These are phyloP conservation scores for Scaptomyza caliginosa DNA, from an alignment of 2,888 invertebrate species.

Conservation along the genomic window DNA sequence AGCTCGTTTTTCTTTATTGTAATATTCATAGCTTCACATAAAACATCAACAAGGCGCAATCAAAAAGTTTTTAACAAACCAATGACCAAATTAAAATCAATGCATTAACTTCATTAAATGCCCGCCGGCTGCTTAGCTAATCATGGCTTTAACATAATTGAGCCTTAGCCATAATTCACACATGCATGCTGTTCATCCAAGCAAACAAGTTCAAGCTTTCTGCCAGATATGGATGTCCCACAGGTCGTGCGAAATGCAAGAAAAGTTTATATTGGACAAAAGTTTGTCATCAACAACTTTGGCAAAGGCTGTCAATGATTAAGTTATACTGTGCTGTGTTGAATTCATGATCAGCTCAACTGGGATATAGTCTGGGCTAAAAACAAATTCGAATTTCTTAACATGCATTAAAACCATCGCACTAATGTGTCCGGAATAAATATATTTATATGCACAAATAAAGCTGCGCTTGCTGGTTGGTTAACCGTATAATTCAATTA, in stretches of 20 bases:
- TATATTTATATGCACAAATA: neutral
- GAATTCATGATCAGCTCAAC: slow-evolving; percentile 40
- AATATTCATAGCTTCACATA: slow-evolving; percentile 69
- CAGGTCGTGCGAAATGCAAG: slow-evolving; percentile 11
- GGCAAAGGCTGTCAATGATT: slow-evolving; percentile 56
- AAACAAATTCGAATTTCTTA: slow-evolving; percentile 50
- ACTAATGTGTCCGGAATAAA: neutral
- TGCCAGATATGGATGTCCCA: slow-evolving; percentile 2
- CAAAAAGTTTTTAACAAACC: slow-evolving; percentile 73
- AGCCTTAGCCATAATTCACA: slow-evolving; percentile 43
- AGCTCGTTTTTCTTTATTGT: slow-evolving; percentile 29
- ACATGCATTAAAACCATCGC: slow-evolving; percentile 14
- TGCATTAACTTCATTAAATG: slow-evolving; percentile 11
- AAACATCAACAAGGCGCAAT: slow-evolving; percentile 64
- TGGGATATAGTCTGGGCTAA: slow-evolving; percentile 22
- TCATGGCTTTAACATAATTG: slow-evolving; percentile 33
- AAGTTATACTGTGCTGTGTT: slow-evolving; percentile 48
- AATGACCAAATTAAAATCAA: slow-evolving; percentile 64
- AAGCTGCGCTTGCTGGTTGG: neutral
- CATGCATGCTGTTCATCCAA: neutral
- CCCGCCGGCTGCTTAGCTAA: slow-evolving; percentile 18
- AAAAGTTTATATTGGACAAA: slow-evolving; percentile 59
- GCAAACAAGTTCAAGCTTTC: neutral
- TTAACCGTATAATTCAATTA: neutral
- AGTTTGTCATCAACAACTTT: slow-evolving; percentile 55